Base-by-base conservation (phyloP, 2,797 vertebrate genomes). In the Mustela erminea region DNA sequence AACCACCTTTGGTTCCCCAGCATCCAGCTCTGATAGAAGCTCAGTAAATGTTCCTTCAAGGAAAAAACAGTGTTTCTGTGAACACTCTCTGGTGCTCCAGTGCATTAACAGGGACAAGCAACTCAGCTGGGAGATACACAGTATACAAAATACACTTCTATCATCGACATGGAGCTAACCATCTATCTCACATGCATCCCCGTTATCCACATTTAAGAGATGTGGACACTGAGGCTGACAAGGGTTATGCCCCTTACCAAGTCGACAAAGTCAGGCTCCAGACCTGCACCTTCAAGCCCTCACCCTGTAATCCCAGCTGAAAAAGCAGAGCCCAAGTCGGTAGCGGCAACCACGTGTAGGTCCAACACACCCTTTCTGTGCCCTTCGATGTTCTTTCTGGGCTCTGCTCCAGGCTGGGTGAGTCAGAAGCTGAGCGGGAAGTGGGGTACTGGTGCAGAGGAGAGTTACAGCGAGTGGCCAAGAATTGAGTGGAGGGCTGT, bases 361-460 rank as follows among this genome's bases (percentile, higher is more conserved):
- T 74, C 64, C 38, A 49, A 82, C 72, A 95, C 49, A 87, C 29
- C 84, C 86, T 85, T 93, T 64, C 74, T 87, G 20, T 35, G 88
- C 35, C 84, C 91, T 81, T 74, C 38, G 1, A 41, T 12, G 29
- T 87, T 85, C 86, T 85, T 84, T 85, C 86, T 85, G 94, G 91
- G 95, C 91, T 96, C 74, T 52, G 95, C 89, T 95, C 93, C 94
- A 95, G 74, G 18, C 27, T 1, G 41, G 56, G 56, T 97, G 96
- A 97, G 93, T 97, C 98, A 97, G 81, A 86, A 85, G 91, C 62
- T 17, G 54, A 72, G 86, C 54, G 29, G 83, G 93, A 97, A 96
- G 70, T 64, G 41, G 92, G 60, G 10, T 66, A 68, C 21, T 21
- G 54, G 54, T 49, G 78, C 86, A 72, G 54, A 74, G 11, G 27